phyloP scores from a whole-genome alignment of 2,113 vertebrate species.

The Phodopus roborovskii region DNA sequence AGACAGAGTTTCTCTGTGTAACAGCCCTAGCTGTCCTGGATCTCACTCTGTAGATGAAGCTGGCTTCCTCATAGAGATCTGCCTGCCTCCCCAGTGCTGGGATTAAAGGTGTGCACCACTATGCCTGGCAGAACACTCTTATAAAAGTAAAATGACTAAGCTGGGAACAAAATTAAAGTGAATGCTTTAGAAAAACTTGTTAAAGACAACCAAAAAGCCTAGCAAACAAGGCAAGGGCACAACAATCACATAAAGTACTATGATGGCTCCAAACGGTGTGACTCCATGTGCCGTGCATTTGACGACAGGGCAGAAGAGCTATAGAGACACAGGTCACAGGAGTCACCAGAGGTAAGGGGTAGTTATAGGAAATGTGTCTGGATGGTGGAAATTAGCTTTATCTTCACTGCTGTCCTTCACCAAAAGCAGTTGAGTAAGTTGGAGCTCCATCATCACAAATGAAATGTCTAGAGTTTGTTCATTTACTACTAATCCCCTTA shows the following conservation, averaged over 20 bases:
- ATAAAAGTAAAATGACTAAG: not conserved
- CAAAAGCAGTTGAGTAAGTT: not conserved
- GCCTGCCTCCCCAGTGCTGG: not conserved
- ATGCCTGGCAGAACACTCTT: not conserved
- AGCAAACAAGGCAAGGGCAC: not conserved
- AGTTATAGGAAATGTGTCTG: not conserved
- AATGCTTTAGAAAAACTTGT: slow-evolving; percentile 31
- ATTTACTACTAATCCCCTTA: not conserved
- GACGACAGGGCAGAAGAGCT: not conserved
- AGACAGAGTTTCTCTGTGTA: not conserved
- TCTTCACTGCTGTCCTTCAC: not conserved
- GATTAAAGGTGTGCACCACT: not conserved
- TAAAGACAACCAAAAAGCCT: slow-evolving; percentile 2
- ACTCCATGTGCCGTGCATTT: not conserved
- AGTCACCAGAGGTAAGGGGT: not conserved
- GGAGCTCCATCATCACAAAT: not conserved
- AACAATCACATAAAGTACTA: not conserved
- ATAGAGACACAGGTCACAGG: not conserved
- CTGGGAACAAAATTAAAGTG: not conserved
- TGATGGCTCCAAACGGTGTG: not conserved
- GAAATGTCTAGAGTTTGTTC: not conserved
- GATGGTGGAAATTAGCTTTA: not conserved
- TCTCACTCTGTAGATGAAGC: not conserved
- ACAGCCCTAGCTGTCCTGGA: not conserved
- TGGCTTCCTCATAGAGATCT: not conserved